Evolutionary conservation across 2,797 vertebrate genomes (phyloP).

Genomic region (Sebastes nivosus): DNA sequence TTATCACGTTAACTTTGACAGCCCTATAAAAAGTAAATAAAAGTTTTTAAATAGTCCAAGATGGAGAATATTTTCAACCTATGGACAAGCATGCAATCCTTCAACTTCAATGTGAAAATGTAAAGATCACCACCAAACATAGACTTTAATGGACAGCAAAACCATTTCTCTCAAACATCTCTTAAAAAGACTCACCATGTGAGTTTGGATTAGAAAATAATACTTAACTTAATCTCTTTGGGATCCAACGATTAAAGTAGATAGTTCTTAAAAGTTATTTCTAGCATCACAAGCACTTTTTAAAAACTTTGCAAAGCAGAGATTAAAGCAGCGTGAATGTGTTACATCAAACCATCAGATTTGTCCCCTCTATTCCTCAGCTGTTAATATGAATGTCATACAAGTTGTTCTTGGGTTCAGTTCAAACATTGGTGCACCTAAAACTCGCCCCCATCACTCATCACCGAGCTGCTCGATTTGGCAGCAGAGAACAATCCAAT

Average conservation of each 20-base stretch:
- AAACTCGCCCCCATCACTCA: constrained; percentile 48
- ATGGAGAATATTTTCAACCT: background rate
- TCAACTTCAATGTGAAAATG: background rate
- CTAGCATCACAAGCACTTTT: background rate
- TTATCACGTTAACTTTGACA: too few relatives aligned
- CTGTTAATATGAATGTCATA: constrained; percentile 16
- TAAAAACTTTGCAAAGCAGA: background rate
- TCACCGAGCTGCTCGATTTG: constrained; percentile 26
- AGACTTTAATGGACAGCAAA: background rate
- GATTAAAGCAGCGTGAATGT: background rate
- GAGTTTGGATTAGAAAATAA: background rate
- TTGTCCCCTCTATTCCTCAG: background rate
- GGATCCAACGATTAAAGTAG: background rate
- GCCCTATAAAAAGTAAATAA: too few relatives aligned
- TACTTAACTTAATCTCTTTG: background rate
- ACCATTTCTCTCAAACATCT: background rate
- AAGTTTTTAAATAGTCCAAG: background rate
- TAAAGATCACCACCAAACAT: background rate
- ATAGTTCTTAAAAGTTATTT: background rate
- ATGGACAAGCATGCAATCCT: background rate
- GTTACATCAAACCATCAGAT: background rate
- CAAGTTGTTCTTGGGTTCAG: constrained; percentile 37
- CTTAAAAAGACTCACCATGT: background rate
- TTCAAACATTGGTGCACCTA: constrained; percentile 39
- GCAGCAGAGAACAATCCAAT: constrained; percentile 47